Evolutionary conservation across 2,888 invertebrate species (phyloP).

Genomic region (Zaprionus lineosus): DNA sequence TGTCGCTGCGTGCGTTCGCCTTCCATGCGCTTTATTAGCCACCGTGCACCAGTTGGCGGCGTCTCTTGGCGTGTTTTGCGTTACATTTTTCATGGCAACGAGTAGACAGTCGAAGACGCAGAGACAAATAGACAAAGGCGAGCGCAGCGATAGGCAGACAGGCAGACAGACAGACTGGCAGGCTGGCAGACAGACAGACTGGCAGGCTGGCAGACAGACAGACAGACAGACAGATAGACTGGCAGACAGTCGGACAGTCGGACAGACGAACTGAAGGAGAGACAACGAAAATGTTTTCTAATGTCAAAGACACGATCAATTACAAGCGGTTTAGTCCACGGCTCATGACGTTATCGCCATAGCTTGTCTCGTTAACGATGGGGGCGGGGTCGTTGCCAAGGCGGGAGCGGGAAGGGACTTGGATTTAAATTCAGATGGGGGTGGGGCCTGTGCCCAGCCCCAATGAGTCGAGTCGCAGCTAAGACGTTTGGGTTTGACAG

Average conservation of each 20-base stretch:
- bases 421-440: not conserved
- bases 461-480: slow-evolving; percentile 8
- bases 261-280: slow-evolving; percentile 1
- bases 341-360: slow-evolving; percentile 46
- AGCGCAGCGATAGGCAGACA: slow-evolving; percentile 1
- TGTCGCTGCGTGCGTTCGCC: slow-evolving; percentile 52
- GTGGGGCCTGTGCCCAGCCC: slow-evolving; percentile 27
- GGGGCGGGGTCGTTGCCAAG: not conserved
- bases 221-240: too few species aligned
- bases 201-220: too few species aligned
- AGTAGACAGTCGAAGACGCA: not conserved
- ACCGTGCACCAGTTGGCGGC: slow-evolving; percentile 70
- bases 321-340: slow-evolving; percentile 65
- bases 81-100: slow-evolving; percentile 48
- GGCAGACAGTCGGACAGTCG: not conserved
- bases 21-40: slow-evolving; percentile 71
- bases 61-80: slow-evolving; percentile 53
- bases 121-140: not conserved
- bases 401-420: not conserved
- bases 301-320: slow-evolving; percentile 74
- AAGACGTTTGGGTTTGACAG: slow-evolving; percentile 26
- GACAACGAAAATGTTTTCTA: slow-evolving; percentile 58
- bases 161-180: too few species aligned
- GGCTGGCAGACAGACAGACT: too few species aligned
- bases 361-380: not conserved